Percentiles rank a stretch among this genome's conserved stretches.
Evolutionary conservation across 2,888 invertebrate species (phyloP).

Genomic region (Spilarctia lutea): DNA sequence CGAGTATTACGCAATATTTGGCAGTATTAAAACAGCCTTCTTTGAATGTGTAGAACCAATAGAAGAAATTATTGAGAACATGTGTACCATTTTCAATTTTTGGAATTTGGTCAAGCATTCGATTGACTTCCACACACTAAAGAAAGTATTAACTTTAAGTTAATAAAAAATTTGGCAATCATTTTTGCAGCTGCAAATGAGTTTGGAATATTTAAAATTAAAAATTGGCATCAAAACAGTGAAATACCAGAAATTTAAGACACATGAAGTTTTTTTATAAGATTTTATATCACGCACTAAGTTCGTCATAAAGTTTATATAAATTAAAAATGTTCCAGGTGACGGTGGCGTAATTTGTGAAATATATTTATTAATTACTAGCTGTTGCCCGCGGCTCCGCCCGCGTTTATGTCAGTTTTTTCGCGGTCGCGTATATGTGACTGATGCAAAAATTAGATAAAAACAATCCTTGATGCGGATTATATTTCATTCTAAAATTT

Average conservation of each 20-base stretch:
- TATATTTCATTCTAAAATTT: too few relatives aligned
- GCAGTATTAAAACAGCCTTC: conserved; percentile 32
- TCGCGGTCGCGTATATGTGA: too few relatives aligned
- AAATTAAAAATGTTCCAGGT: too few relatives aligned
- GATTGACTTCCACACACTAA: conserved; percentile 23
- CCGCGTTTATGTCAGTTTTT: too few relatives aligned
- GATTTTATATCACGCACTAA: background rate
- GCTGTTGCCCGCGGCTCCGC: too few relatives aligned
- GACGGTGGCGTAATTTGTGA: too few relatives aligned
- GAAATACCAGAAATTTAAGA: background rate
- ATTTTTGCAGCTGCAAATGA: conserved; percentile 19
- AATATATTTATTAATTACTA: too few relatives aligned
- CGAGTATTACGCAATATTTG: conserved; percentile 22
- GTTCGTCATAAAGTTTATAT: too few relatives aligned
- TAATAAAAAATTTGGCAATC: conserved; percentile 18
- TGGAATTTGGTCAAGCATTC: background rate
- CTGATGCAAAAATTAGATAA: too few relatives aligned
- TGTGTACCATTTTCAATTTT: background rate
- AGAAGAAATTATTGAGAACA: background rate
- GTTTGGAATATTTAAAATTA: background rate
- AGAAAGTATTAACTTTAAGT: conserved; percentile 5
- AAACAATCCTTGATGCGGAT: too few relatives aligned
- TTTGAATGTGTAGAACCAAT: conserved; percentile 14
- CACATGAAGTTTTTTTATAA: background rate
- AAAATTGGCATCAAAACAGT: background rate